Conservation (phyloP, 2,888 invertebrate genomes). For the Drosophila subquinaria region DNA sequence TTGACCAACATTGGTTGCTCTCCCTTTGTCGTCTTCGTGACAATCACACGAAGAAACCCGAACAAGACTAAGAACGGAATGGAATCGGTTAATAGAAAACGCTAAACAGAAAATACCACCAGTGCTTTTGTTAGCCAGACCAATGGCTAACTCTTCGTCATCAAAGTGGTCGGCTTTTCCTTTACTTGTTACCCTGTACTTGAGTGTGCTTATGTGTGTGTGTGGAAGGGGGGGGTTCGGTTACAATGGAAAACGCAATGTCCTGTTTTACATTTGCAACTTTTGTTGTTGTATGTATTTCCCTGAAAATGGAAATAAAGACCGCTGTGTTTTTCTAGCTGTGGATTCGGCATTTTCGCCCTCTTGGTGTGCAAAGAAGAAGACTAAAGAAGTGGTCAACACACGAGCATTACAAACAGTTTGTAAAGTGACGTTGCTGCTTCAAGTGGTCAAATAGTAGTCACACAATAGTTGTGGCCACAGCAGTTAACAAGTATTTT, state of each 20-base stretch:
- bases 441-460: constrained; percentile 38
- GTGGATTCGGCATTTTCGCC: constrained; percentile 39
- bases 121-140: constrained; percentile 24
- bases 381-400: constrained; percentile 43
- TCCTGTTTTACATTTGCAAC: constrained; percentile 76
- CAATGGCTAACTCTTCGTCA: constrained; percentile 51
- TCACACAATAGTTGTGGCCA: neutral
- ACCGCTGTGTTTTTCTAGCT: constrained; percentile 12
- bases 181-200: neutral
- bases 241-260: constrained; percentile 70
- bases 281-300: constrained; percentile 50
- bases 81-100: constrained; percentile 27
- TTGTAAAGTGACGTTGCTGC: constrained; percentile 49
- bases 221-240: constrained; percentile 2
- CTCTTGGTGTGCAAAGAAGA: constrained; percentile 9
- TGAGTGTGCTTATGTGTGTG: constrained; percentile 4
- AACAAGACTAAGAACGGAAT: constrained; percentile 45
- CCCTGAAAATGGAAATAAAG: constrained; percentile 63
- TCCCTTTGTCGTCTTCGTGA: constrained; percentile 13
- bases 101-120: constrained; percentile 38
- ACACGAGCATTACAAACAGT: constrained; percentile 57
- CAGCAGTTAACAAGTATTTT: constrained; percentile 21
- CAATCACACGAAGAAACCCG: constrained; percentile 54
- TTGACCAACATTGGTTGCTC: neutral
- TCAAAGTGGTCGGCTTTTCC: constrained; percentile 12